These are phyloP conservation scores for Lymantria dispar DNA, from an alignment of 2,888 invertebrate species.

Conservation along the genomic window DNA sequence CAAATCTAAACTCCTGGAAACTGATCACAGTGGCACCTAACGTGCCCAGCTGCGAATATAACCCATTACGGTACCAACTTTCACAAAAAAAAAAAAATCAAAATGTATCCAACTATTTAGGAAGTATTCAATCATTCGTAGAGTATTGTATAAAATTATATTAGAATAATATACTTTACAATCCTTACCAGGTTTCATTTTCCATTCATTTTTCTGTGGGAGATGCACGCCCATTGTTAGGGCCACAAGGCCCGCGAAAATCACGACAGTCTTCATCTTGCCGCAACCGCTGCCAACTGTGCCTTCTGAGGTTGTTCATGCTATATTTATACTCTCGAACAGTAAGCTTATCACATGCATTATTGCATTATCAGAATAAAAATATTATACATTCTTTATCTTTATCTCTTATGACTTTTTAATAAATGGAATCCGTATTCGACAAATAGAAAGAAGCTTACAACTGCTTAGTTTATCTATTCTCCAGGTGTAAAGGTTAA, in stretches of 20 bases:
- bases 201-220: slow-evolving; percentile 24
- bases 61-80: too few species aligned
- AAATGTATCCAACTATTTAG: too few species aligned
- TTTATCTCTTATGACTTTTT: slow-evolving; percentile 21
- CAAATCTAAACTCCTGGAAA: too few species aligned
- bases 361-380: slow-evolving; percentile 10
- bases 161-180: too few species aligned
- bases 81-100: too few species aligned
- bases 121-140: too few species aligned
- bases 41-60: too few species aligned
- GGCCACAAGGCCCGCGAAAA: slow-evolving; percentile 51
- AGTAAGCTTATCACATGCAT: not conserved
- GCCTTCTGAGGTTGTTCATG: not conserved
- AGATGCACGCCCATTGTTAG: slow-evolving; percentile 41
- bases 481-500: too few species aligned
- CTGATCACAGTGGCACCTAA: too few species aligned
- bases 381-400: slow-evolving; percentile 31
- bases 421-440: slow-evolving; percentile 2
- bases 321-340: slow-evolving; percentile 15
- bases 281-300: slow-evolving; percentile 41
- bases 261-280: slow-evolving; percentile 59
- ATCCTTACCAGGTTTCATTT: slow-evolving; percentile 21
- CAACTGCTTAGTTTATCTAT: not conserved
- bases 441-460: not conserved
- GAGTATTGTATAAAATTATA: too few species aligned